phyloP scores from a whole-genome alignment of 2,797 vertebrate genomes.

The Cynopterus sphinx region DNA sequence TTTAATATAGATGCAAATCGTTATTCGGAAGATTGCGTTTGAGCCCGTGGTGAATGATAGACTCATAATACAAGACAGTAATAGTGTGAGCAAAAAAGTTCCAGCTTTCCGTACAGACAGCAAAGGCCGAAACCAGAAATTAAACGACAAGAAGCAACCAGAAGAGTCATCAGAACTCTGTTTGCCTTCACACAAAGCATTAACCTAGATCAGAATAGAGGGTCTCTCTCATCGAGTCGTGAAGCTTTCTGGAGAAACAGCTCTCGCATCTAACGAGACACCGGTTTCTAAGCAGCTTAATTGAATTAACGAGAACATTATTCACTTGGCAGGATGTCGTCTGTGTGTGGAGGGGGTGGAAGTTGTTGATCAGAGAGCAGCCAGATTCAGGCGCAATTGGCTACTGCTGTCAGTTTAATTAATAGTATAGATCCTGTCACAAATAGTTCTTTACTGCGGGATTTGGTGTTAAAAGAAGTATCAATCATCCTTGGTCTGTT shows the following conservation, averaged over 20 bases:
- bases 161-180: not conserved
- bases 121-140: not conserved
- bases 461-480: slow-evolving; percentile 55
- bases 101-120: not conserved
- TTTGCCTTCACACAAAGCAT: not conserved
- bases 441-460: slow-evolving; percentile 14
- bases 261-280: slow-evolving; percentile 47
- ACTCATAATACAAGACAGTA: not conserved
- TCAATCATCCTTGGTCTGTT: slow-evolving; percentile 35
- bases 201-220: not conserved
- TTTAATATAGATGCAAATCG: slow-evolving; percentile 41
- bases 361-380: slow-evolving; percentile 51
- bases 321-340: slow-evolving; percentile 61
- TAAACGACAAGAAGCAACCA: not conserved
- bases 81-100: slow-evolving; percentile 13
- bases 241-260: slow-evolving; percentile 40
- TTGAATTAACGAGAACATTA: slow-evolving; percentile 67
- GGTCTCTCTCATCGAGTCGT: not conserved
- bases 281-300: slow-evolving; percentile 66
- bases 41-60: not conserved
- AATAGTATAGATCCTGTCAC: slow-evolving; percentile 48
- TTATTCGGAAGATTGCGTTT: slow-evolving; percentile 17
- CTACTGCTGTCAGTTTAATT: slow-evolving; percentile 65
- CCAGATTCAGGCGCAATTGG: slow-evolving; percentile 65
- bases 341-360: not conserved